Conservation (phyloP, 2,888 invertebrate species). For the Iphiclides podalirius region DNA sequence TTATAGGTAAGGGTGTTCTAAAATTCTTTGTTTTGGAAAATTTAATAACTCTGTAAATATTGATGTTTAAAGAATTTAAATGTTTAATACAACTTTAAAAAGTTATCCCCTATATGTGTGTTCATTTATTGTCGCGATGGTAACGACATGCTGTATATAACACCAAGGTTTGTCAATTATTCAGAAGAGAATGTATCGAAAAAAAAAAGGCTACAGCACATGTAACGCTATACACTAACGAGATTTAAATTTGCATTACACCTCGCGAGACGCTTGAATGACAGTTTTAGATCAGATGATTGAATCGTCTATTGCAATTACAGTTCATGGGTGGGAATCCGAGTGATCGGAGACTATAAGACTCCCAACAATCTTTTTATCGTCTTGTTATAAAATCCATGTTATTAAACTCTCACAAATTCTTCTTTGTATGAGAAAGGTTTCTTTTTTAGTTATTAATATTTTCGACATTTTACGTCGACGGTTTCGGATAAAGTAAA, state of each 20-base stretch:
- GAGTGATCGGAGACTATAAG: too few relatives aligned
- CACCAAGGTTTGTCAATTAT: neutral
- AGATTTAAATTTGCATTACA: slow-evolving; percentile 29
- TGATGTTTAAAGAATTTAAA: too few relatives aligned
- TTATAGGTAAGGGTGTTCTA: too few relatives aligned
- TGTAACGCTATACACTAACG: slow-evolving; percentile 15
- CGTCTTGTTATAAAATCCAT: slow-evolving; percentile 14
- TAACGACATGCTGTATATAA: too few relatives aligned
- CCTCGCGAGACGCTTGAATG: slow-evolving; percentile 47
- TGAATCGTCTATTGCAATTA: slow-evolving; percentile 28
- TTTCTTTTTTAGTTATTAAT: neutral
- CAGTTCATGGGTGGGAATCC: slow-evolving; percentile 35
- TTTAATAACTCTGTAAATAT: too few relatives aligned
- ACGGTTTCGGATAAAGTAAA: neutral
- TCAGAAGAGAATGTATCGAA: neutral
- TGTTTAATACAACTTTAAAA: too few relatives aligned
- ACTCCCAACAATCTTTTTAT: too few relatives aligned
- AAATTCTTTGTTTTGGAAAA: too few relatives aligned
- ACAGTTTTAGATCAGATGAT: slow-evolving; percentile 47
- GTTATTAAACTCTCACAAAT: too few relatives aligned
- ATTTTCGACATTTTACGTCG: neutral
- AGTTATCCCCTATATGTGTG: too few relatives aligned
- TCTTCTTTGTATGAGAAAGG: neutral
- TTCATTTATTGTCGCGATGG: too few relatives aligned
- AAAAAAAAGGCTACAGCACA: slow-evolving; percentile 8